Evolutionary conservation across 2,888 invertebrate genomes (phyloP).

Genomic region (Diplazon laetatorius): DNA sequence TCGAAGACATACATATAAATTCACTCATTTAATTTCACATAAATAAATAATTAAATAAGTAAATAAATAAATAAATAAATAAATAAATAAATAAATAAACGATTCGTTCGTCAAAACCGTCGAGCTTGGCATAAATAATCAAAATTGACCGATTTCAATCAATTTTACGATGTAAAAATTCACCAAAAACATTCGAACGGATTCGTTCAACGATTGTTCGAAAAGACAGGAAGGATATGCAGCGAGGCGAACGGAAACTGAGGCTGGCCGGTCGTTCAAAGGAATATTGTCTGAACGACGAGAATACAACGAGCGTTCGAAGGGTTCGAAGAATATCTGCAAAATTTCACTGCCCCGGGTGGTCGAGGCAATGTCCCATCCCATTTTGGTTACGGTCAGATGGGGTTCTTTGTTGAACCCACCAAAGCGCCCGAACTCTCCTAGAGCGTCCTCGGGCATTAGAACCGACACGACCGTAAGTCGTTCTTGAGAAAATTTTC

Average conservation of each 20-base stretch:
- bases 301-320: slow-evolving; percentile 32
- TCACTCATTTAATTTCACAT: too few relatives aligned
- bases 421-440: slow-evolving; percentile 55
- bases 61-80: too few relatives aligned
- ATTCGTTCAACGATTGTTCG: not conserved
- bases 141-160: not conserved
- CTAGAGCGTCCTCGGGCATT: slow-evolving; percentile 38
- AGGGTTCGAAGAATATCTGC: slow-evolving; percentile 53
- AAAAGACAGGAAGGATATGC: not conserved
- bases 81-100: too few relatives aligned
- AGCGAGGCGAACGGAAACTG: slow-evolving; percentile 43
- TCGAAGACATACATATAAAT: too few relatives aligned
- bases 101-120: too few relatives aligned
- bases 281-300: slow-evolving; percentile 40
- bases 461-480: slow-evolving; percentile 12
- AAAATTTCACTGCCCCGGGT: slow-evolving; percentile 52
- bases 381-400: slow-evolving; percentile 46
- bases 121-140: too few relatives aligned
- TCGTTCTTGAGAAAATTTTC: slow-evolving; percentile 44
- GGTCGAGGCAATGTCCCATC: slow-evolving; percentile 5
- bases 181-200: not conserved
- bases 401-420: slow-evolving; percentile 56
- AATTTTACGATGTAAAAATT: not conserved
- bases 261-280: slow-evolving; percentile 28
- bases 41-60: too few relatives aligned